Conservation (phyloP, 37 sponge, comb jelly and placozoan genomes). For the Spongilla lacustris region DNA sequence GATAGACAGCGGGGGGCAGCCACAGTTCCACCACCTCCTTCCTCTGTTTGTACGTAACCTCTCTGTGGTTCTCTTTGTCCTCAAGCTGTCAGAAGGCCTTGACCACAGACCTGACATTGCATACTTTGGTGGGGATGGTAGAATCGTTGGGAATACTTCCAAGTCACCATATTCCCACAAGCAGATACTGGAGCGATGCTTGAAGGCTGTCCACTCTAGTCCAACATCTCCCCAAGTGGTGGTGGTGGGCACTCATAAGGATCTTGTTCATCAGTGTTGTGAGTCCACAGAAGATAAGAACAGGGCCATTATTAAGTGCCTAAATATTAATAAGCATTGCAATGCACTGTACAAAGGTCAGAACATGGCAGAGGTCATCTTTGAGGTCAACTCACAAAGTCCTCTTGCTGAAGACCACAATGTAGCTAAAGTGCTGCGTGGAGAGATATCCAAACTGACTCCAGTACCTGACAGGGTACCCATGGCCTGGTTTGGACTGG, state of each 20-base stretch:
- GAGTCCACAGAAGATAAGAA: constrained; percentile 1
- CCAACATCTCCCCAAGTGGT: neutral
- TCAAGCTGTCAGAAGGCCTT: no score
- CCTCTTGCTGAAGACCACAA: neutral
- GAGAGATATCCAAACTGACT: neutral
- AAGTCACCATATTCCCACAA: neutral
- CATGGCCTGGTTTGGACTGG: neutral
- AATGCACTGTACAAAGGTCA: neutral
- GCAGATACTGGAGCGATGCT: neutral
- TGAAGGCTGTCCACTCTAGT: neutral
- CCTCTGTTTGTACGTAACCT: neutral
- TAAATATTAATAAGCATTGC: neutral
- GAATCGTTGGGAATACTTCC: no score
- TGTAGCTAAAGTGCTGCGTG: neutral
- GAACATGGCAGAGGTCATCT: neutral
- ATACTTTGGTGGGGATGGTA: no score
- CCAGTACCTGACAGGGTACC: neutral
- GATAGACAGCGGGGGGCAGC: constrained; percentile 9
- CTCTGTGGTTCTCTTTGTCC: neutral
- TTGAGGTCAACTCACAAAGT: neutral
- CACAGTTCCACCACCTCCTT: constrained; percentile 8
- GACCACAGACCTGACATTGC: no score
- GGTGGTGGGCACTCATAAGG: neutral
- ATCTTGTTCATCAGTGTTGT: neutral
- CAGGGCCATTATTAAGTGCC: neutral